Percentiles rank a stretch among this genome's conserved stretches.
These are phyloP conservation scores for Metridium senile DNA, from an alignment of 92 coral and sea anemone genomes.

Conservation along the genomic window DNA sequence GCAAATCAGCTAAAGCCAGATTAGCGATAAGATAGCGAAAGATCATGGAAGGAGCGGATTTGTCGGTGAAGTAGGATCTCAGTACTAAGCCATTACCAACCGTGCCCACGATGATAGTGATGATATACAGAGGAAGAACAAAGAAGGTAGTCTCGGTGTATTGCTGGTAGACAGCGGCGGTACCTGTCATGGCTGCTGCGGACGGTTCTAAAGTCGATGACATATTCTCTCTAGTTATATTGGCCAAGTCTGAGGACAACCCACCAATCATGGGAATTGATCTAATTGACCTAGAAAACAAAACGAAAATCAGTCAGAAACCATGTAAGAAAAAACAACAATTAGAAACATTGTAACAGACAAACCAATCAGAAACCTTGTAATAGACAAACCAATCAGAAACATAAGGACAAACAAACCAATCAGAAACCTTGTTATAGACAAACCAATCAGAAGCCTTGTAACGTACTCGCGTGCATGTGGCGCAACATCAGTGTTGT, in stretches of 20 bases:
- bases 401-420: not conserved
- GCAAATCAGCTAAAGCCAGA: constrained; percentile 80
- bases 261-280: not conserved
- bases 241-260: constrained; percentile 1
- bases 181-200: constrained; percentile 1
- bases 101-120: constrained; percentile 72
- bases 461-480: no score
- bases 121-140: constrained; percentile 69
- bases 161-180: constrained; percentile 59
- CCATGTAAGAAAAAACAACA: not conserved
- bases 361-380: not conserved
- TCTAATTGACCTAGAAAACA: not conserved
- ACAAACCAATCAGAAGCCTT: not conserved
- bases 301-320: not conserved
- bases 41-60: constrained; percentile 49
- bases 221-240: not conserved
- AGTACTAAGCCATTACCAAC: constrained; percentile 78
- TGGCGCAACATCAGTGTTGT: no score
- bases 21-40: constrained; percentile 82
- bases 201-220: not conserved
- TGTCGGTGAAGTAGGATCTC: constrained; percentile 68
- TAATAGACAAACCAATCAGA: no score
- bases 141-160: constrained; percentile 71
- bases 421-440: not conserved
- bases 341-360: not conserved